phyloP scores from a whole-genome alignment of 2,797 vertebrate species.

The Falco novaeseelandiae region DNA sequence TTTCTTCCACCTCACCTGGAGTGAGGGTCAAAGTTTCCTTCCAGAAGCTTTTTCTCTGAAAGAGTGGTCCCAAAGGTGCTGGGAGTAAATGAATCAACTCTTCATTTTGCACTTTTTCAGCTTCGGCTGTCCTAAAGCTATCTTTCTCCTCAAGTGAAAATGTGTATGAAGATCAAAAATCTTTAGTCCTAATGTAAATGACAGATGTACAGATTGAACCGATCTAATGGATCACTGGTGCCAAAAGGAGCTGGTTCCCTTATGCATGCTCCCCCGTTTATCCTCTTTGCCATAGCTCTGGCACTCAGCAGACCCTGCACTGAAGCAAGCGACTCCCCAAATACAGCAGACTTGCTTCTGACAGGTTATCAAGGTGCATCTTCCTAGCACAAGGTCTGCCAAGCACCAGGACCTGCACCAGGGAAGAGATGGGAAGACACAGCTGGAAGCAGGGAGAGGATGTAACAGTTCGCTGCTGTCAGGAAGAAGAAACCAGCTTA shows the following conservation, averaged over 20 bases:
- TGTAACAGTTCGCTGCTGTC: neutral
- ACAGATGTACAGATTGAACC: neutral
- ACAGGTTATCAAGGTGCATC: neutral
- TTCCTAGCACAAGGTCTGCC: neutral
- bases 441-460: neutral
- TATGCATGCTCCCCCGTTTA: rapidly evolving
- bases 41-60: neutral
- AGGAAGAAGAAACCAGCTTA: neutral
- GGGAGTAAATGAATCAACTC: neutral
- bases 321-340: neutral
- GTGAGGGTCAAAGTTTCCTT: neutral
- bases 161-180: neutral
- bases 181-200: neutral
- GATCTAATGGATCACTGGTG: neutral
- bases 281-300: neutral
- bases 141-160: neutral
- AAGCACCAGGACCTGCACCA: neutral
- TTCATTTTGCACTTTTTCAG: neutral
- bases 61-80: neutral
- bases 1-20: neutral
- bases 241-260: neutral
- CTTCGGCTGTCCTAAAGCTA: neutral
- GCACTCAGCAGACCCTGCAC: neutral
- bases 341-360: neutral
- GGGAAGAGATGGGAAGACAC: neutral